Percentiles rank a stretch among this genome's conserved stretches.
Evolutionary conservation across 2,888 invertebrate species (phyloP).

Genomic region (Alloplasta piceator): DNA sequence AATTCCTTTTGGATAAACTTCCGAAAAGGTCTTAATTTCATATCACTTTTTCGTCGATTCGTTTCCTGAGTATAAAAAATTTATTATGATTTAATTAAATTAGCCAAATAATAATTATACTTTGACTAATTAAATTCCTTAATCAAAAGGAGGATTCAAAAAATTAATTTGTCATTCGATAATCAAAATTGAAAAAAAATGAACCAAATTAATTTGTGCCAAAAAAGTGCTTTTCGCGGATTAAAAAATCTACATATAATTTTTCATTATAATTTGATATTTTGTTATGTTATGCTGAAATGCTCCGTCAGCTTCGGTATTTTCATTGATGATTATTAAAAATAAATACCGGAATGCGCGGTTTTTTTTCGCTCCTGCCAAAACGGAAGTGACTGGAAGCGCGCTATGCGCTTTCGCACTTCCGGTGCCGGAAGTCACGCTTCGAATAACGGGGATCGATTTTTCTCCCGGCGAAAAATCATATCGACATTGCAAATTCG

Average conservation of each 20-base stretch:
- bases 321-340: background rate
- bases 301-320: background rate
- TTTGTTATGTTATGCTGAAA: background rate
- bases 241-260: background rate
- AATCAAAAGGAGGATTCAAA: no score
- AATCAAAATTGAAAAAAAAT: background rate
- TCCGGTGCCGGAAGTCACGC: conserved; percentile 55
- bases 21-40: no score
- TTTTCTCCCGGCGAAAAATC: conserved; percentile 18
- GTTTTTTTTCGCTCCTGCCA: background rate
- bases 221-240: background rate
- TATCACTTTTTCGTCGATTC: no score
- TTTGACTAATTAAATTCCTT: no score
- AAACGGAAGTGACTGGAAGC: conserved; percentile 25
- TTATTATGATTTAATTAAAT: no score
- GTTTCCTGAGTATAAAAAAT: no score
- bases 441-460: conserved; percentile 25
- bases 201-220: background rate
- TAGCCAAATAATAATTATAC: no score
- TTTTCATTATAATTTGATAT: background rate
- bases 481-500: background rate
- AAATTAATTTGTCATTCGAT: background rate
- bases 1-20: no score
- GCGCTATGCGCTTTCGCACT: conserved; percentile 17
- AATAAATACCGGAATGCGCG: conserved; percentile 1